phyloP scores from a whole-genome alignment of 1,140 invertebrate species.

The Onthophagus taurus region DNA sequence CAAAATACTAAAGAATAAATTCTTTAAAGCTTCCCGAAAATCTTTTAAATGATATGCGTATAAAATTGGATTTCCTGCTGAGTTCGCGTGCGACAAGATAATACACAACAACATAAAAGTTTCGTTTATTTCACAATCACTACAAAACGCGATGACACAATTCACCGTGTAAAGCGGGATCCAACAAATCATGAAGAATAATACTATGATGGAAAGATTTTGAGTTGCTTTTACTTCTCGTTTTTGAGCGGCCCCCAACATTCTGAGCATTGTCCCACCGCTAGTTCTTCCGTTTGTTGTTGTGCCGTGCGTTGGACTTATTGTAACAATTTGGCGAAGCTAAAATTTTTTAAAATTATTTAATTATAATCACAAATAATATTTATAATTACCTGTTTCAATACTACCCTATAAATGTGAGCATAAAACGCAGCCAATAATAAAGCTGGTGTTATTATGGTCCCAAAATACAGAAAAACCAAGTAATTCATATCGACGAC shows the following conservation, averaged over 20 bases:
- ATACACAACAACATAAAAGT: conserved; percentile 72
- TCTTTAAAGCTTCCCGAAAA: conserved; percentile 65
- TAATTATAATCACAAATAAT: not conserved
- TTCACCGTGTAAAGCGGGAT: conserved; percentile 87
- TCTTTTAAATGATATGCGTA: conserved; percentile 87
- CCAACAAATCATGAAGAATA: conserved; percentile 90
- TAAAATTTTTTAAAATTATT: no score
- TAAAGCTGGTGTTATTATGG: conserved; percentile 76
- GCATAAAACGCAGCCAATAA: conserved; percentile 77
- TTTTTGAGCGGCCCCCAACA: conserved; percentile 68
- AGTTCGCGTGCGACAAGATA: conserved; percentile 81
- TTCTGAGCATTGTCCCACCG: conserved; percentile 59
- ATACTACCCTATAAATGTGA: conserved; percentile 77
- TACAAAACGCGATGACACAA: conserved; percentile 73
- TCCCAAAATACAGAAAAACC: conserved; percentile 79
- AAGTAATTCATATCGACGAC: conserved; percentile 85
- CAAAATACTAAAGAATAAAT: conserved; percentile 49
- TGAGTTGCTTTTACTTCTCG: conserved; percentile 86
- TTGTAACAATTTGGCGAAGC: conserved; percentile 48
- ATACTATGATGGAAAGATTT: conserved; percentile 80
- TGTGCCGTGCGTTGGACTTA: conserved; percentile 39
- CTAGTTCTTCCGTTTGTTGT: conserved; percentile 16
- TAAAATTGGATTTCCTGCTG: conserved; percentile 75
- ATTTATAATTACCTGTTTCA: conserved; percentile 67
- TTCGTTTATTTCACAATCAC: conserved; percentile 52